phyloP scores from a whole-genome alignment of 2,797 vertebrate species.

The Mastacembelus armatus region DNA sequence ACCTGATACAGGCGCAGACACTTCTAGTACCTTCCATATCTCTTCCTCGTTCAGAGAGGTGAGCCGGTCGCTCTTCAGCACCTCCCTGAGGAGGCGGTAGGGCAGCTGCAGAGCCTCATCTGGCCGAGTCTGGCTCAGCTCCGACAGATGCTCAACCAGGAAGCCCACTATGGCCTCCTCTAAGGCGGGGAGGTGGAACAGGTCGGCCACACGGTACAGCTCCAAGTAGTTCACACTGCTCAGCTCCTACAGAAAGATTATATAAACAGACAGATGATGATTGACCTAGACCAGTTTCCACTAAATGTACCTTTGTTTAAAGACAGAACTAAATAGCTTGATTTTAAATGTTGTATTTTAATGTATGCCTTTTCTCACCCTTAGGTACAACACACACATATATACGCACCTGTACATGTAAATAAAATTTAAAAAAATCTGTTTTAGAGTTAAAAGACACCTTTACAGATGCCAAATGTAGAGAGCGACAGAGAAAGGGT shows the following conservation, averaged over 20 bases:
- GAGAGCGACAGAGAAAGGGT: not conserved
- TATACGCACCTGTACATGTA: not conserved
- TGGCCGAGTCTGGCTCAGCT: constrained; percentile 90
- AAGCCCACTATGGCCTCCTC: constrained; percentile 96
- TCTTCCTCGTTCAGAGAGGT: constrained; percentile 96
- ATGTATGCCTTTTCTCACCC: not conserved
- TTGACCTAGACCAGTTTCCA: not conserved
- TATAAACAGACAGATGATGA: constrained; percentile 1
- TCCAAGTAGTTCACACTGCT: constrained; percentile 98
- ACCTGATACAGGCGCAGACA: constrained; percentile 6
- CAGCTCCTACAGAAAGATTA: constrained; percentile 87
- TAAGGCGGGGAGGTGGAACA: constrained; percentile 95
- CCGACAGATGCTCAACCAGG: constrained; percentile 96
- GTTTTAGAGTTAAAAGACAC: constrained; percentile 15
- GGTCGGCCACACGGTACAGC: constrained; percentile 95
- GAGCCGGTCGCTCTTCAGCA: constrained; percentile 96
- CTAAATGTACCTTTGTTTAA: not conserved
- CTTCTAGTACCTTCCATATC: constrained; percentile 93
- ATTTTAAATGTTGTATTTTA: not conserved
- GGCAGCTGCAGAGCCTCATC: constrained; percentile 94
- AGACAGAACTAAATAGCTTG: not conserved
- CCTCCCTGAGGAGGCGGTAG: constrained; percentile 94
- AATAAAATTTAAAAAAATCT: constrained; percentile 2
- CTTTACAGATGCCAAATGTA: constrained; percentile 6
- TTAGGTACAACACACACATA: not conserved